Percentiles rank a stretch among this genome's conserved stretches.
These are phyloP conservation scores for Agrochola litura DNA, from an alignment of 2,888 invertebrate genomes.

Conservation along the genomic window DNA sequence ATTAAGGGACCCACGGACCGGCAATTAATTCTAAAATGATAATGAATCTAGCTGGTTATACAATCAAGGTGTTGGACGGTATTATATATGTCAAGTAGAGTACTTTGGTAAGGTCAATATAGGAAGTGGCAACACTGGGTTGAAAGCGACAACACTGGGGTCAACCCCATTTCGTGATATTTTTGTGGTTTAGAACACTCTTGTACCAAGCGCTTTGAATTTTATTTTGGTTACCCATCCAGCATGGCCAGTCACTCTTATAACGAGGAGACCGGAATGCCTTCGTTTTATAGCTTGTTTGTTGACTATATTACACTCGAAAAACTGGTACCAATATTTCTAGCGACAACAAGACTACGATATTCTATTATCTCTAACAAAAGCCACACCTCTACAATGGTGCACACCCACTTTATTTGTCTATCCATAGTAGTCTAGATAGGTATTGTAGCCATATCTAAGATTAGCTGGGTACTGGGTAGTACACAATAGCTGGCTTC, in stretches of 20 bases:
- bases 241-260: no score
- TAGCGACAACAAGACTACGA: conserved; percentile 27
- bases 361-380: conserved; percentile 54
- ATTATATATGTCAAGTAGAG: neutral
- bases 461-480: conserved; percentile 54
- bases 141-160: no score
- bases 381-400: conserved; percentile 60
- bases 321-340: conserved; percentile 26
- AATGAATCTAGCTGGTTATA: conserved; percentile 13
- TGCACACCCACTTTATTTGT: conserved; percentile 59
- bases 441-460: conserved; percentile 49
- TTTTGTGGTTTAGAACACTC: no score
- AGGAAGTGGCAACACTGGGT: neutral
- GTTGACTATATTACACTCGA: neutral
- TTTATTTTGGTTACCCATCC: no score
- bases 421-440: conserved; percentile 45
- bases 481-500: conserved; percentile 65
- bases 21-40: conserved; percentile 27
- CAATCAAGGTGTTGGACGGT: no score
- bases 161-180: no score
- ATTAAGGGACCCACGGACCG: conserved; percentile 38
- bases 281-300: neutral
- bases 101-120: neutral
- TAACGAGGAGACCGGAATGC: no score
- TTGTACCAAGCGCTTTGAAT: no score